A percentile compares a stretch with the other conserved stretches of the same genome.
phyloP scores from a whole-genome alignment of 2,888 invertebrate genomes.

The Apamea crenata region DNA sequence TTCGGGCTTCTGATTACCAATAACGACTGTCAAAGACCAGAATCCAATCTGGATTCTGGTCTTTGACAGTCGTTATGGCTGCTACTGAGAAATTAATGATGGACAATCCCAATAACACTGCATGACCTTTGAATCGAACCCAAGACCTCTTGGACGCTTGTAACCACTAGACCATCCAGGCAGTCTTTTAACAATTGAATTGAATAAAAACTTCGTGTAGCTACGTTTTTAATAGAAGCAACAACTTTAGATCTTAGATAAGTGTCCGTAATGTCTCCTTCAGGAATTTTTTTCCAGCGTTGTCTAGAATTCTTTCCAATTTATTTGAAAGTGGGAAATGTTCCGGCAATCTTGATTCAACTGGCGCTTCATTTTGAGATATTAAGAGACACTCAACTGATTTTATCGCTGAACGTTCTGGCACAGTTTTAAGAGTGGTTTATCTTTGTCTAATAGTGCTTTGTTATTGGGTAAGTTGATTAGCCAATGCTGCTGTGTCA shows the following conservation, averaged over 20 bases:
- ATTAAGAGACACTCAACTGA: constrained; percentile 33
- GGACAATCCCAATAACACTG: background rate
- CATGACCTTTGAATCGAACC: too few relatives aligned
- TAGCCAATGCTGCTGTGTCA: background rate
- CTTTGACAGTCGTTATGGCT: too few relatives aligned
- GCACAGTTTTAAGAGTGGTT: background rate
- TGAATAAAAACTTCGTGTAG: constrained; percentile 25
- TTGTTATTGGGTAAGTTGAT: background rate
- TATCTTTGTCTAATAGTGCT: background rate
- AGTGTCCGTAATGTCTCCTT: constrained; percentile 21
- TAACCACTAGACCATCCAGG: background rate
- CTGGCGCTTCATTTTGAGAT: constrained; percentile 38
- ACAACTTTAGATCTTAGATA: constrained; percentile 46
- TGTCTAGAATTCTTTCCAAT: constrained; percentile 52
- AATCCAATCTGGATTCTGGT: too few relatives aligned
- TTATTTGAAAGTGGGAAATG: constrained; percentile 49
- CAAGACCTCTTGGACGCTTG: background rate
- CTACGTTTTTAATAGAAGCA: constrained; percentile 28
- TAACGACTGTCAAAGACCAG: too few relatives aligned
- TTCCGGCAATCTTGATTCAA: constrained; percentile 50
- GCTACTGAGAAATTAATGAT: background rate
- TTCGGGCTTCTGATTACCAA: too few relatives aligned
- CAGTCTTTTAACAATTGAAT: constrained; percentile 6
- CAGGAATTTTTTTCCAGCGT: constrained; percentile 32
- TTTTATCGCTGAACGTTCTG: constrained; percentile 29